Base-by-base conservation (phyloP, 1,140 invertebrate genomes). In the Whitmania pigra region DNA sequence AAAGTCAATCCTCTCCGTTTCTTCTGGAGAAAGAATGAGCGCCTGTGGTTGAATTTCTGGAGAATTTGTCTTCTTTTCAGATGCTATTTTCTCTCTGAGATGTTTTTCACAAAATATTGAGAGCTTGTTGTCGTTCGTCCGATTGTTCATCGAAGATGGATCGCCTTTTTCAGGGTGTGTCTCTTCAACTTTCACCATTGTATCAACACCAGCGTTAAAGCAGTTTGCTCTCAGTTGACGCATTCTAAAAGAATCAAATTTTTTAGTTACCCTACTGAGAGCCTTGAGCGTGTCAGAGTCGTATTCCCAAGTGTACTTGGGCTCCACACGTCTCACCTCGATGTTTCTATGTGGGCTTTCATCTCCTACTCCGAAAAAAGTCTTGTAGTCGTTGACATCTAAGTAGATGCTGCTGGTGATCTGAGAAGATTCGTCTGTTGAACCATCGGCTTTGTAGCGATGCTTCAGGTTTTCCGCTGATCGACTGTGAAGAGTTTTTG, bases 201-300 rank as follows among this genome's bases (percentile, higher is more conserved):
- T 20, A 63, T 63, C 57, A 31, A 25, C 0, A 4, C 29, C 57
- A 63, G 29, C 57, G 57, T 63, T 63, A 20, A 63, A 63, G 57
- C 57, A 63, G 7, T 63, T 63, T 7, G 29, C 57, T 63, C 15
- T 63, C 57, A 63, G 29, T 31, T 63, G 57, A 25, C 57, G 22
- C 57, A 63, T 63, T 25, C 57, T 22, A 63, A 63, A 63, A 25
- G 57, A 63, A 63, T 63, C 57, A n/a, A 63, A 63, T 63, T n/a
- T 63, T 63, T 31, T 63, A 22, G 57, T 63, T n/a, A 63, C 57
- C 9, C 57, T 63, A 13, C 22, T 63, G 6, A 63, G 29, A 22
- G 57, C 57, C 18, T 63, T 63, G 11, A 63, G 29, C 57, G 57
- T 63, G 22, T 63, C 57, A 13, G 22, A 11, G 57, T 63, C 57